These are phyloP conservation scores for Sebastes flavidus DNA, from an alignment of 2,797 vertebrate genomes.

Conservation along the genomic window DNA sequence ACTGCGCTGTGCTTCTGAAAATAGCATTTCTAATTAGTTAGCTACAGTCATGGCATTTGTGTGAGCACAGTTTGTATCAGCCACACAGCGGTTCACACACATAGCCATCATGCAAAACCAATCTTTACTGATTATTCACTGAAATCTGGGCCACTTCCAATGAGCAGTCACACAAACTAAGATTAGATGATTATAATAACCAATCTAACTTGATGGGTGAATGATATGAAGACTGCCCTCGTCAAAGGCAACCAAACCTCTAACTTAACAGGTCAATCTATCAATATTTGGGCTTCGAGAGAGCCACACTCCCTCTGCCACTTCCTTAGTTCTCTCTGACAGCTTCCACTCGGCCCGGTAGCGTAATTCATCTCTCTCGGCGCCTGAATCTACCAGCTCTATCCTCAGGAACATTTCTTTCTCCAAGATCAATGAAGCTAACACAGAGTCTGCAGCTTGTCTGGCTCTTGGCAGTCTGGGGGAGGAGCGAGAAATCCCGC, in stretches of 20 bases:
- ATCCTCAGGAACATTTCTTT: constrained; percentile 74
- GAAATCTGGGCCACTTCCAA: constrained; percentile 47
- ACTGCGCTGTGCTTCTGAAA: constrained; percentile 44
- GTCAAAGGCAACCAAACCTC: constrained; percentile 36
- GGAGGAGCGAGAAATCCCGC: constrained; percentile 56
- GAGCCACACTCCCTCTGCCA: constrained; percentile 77
- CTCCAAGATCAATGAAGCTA: constrained; percentile 64
- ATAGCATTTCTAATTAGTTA: constrained; percentile 58
- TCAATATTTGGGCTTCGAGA: constrained; percentile 49
- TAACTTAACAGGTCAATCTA: constrained; percentile 41
- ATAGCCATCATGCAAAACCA: constrained; percentile 36
- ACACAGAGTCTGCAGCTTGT: constrained; percentile 46
- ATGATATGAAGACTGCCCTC: constrained; percentile 1
- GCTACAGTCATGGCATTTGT: constrained; percentile 32
- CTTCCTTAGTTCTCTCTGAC: constrained; percentile 70
- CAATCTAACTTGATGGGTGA: constrained; percentile 22
- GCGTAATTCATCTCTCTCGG: constrained; percentile 59
- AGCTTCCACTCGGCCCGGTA: constrained; percentile 77
- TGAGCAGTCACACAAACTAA: constrained; percentile 44
- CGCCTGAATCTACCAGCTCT: constrained; percentile 69
- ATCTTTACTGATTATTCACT: constrained; percentile 31
- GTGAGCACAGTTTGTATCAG: constrained; percentile 29
- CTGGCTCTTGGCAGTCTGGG: constrained; percentile 51
- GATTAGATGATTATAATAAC: constrained; percentile 21
- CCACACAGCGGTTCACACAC: constrained; percentile 10